These are phyloP conservation scores for Rhagoletis zephyria DNA, from an alignment of 1,140 invertebrate species.

Conservation along the genomic window DNA sequence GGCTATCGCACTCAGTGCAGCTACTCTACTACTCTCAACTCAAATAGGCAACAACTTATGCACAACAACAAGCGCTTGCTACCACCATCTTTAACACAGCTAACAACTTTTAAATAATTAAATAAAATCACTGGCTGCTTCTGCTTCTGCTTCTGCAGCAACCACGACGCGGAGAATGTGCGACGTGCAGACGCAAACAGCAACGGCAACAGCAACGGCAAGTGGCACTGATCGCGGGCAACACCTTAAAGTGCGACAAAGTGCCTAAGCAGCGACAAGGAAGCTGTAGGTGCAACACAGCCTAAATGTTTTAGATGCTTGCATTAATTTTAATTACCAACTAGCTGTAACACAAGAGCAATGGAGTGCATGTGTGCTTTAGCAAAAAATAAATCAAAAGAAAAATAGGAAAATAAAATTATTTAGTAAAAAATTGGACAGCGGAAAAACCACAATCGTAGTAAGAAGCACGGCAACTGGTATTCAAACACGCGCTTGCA, in stretches of 20 bases:
- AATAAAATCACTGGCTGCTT: constrained; percentile 34
- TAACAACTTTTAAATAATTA: constrained; percentile 47
- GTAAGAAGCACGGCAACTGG: background rate
- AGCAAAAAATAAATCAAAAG: background rate
- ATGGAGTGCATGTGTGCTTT: no score
- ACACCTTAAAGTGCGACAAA: background rate
- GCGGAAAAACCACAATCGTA: constrained; percentile 10
- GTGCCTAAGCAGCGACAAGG: background rate
- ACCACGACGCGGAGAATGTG: background rate
- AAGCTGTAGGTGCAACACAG: constrained; percentile 24
- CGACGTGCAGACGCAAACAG: background rate
- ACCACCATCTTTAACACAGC: background rate
- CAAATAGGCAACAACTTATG: constrained; percentile 26
- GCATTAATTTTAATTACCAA: constrained; percentile 56
- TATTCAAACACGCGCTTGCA: background rate
- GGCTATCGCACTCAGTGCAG: no score
- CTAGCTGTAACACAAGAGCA: background rate
- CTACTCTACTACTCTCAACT: background rate
- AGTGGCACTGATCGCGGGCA: constrained; percentile 24
- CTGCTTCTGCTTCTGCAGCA: background rate
- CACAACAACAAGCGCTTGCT: background rate
- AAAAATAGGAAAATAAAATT: background rate
- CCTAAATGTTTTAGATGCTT: constrained; percentile 47
- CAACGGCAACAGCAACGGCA: constrained; percentile 40
- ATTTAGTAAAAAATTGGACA: background rate